Evolutionary conservation across 2,888 invertebrate species (phyloP).

Genomic region (Lasioglossum calceatum): DNA sequence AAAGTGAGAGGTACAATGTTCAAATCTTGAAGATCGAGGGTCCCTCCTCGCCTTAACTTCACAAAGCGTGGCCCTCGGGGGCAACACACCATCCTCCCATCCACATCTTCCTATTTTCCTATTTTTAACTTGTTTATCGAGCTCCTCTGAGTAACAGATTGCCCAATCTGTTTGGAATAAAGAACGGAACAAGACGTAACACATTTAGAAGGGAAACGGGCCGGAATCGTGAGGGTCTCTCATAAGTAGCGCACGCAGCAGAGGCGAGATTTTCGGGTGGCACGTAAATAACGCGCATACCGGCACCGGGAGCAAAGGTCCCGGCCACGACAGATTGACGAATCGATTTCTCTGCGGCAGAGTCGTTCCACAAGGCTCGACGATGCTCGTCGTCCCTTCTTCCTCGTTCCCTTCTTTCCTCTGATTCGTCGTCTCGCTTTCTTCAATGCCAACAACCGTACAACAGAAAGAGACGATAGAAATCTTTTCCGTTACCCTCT

Average conservation of each 20-base stretch:
- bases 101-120: background rate
- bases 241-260: slow-evolving; percentile 9
- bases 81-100: background rate
- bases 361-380: slow-evolving; percentile 34
- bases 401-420: background rate
- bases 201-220: background rate
- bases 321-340: slow-evolving; percentile 63
- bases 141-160: background rate
- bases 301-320: slow-evolving; percentile 60
- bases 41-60: background rate
- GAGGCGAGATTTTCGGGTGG: slow-evolving; percentile 51
- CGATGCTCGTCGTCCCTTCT: background rate
- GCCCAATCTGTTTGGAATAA: background rate
- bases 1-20: background rate
- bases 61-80: no score
- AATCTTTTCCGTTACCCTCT: background rate
- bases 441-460: background rate
- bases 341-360: slow-evolving; percentile 65
- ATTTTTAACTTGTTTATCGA: background rate
- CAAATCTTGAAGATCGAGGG: background rate
- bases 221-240: background rate
- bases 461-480: background rate
- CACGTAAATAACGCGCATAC: slow-evolving; percentile 55
- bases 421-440: background rate
- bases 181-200: background rate